phyloP scores from a whole-genome alignment of 2,113 vertebrate species.

The Nothobranchius kuhntae region DNA sequence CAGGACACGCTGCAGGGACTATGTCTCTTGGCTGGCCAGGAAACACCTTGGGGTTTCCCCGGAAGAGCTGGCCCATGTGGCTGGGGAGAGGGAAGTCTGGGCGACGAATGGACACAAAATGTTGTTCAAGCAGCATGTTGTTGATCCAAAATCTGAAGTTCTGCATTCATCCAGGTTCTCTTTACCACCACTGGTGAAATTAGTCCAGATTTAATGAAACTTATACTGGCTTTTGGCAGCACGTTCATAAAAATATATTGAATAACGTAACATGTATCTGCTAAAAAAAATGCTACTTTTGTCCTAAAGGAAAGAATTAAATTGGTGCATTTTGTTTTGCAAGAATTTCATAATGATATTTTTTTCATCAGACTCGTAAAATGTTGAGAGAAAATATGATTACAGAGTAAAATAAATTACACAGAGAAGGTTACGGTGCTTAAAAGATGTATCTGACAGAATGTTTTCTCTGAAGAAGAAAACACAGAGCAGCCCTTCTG shows the following conservation, averaged over 20 bases:
- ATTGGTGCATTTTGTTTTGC: background rate
- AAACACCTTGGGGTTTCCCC: too few relatives aligned
- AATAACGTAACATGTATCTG: background rate
- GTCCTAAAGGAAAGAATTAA: background rate
- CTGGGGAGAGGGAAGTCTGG: too few relatives aligned
- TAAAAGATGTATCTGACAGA: background rate
- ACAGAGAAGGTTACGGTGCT: slow-evolving; percentile 14
- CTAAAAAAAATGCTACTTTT: background rate
- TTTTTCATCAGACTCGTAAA: background rate
- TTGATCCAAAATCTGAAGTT: background rate
- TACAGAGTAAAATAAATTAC: slow-evolving; percentile 6
- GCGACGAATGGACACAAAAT: background rate
- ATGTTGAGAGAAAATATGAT: slow-evolving; percentile 9
- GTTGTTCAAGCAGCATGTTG: background rate
- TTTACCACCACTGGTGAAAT: too few relatives aligned
- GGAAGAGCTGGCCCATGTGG: too few relatives aligned
- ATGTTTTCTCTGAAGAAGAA: background rate
- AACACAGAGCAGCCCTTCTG: background rate
- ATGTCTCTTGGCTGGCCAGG: too few relatives aligned
- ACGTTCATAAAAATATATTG: background rate
- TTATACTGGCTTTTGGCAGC: too few relatives aligned
- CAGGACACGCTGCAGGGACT: too few relatives aligned
- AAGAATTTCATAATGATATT: background rate
- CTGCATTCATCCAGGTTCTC: too few relatives aligned
- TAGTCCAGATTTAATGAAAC: too few relatives aligned